Conservation (phyloP, 2,113 vertebrate species). For the Delphinus delphis region DNA sequence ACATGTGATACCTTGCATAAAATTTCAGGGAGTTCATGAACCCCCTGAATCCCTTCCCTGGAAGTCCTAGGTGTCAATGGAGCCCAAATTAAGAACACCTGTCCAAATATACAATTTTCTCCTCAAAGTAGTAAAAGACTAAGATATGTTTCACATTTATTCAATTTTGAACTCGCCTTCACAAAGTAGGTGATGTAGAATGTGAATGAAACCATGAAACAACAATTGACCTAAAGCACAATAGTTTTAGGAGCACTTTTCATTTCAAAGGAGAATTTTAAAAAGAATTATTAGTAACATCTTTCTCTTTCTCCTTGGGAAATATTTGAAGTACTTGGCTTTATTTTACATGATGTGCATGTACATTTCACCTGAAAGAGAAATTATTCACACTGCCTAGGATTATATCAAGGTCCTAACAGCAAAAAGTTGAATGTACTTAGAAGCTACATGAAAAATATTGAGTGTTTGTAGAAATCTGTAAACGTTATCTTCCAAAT, state of each 20-base stretch:
- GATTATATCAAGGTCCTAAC: not conserved
- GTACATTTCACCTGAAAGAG: not conserved
- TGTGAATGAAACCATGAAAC: not conserved
- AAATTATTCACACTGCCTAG: not conserved
- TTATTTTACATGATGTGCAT: not conserved
- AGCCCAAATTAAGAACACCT: constrained; percentile 51
- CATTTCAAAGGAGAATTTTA: not conserved
- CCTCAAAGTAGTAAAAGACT: not conserved
- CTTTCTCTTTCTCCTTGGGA: not conserved
- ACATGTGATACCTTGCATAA: not conserved
- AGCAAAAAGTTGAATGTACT: not conserved
- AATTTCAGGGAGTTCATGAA: constrained; percentile 49
- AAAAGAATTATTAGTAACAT: not conserved
- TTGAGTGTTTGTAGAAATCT: not conserved
- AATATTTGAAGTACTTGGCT: not conserved
- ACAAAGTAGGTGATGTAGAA: not conserved
- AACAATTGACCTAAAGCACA: constrained; percentile 3
- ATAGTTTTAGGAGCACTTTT: not conserved
- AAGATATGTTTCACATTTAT: not conserved
- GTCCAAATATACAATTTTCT: constrained; percentile 5
- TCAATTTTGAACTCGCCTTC: not conserved
- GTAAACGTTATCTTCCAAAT: not conserved
- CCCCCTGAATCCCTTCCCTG: not conserved
- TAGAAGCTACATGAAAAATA: not conserved
- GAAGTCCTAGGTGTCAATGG: not conserved